These are phyloP conservation scores for Linnaemya tessellans DNA, from an alignment of 2,888 invertebrate species.

Conservation along the genomic window DNA sequence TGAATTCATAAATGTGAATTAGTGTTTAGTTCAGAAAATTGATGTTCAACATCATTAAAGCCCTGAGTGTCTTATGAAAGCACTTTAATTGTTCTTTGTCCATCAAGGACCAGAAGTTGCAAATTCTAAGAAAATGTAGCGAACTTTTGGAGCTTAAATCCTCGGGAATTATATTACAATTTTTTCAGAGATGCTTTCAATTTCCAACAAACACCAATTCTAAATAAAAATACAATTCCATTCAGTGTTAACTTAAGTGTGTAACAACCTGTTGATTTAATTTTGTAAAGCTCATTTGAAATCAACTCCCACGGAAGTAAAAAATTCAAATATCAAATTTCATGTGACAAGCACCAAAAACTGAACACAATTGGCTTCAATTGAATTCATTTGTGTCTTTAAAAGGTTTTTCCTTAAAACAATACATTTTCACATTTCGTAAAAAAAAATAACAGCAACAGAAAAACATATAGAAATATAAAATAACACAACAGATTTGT, in stretches of 20 bases:
- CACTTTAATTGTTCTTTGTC: too few relatives aligned
- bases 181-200: too few relatives aligned
- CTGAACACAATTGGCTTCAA: constrained; percentile 4
- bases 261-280: neutral
- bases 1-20: constrained; percentile 13
- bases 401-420: constrained; percentile 1
- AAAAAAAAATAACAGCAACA: neutral
- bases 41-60: too few relatives aligned
- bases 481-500: constrained; percentile 30
- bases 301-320: constrained; percentile 36
- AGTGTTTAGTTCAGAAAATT: neutral
- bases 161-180: neutral
- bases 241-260: neutral
- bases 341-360: neutral
- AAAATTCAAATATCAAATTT: constrained; percentile 40
- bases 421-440: constrained; percentile 5
- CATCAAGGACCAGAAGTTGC: neutral
- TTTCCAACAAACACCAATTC: neutral
- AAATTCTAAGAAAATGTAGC: neutral
- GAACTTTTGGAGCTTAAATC: neutral
- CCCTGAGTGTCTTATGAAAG: too few relatives aligned
- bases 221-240: neutral
- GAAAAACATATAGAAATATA: neutral
- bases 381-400: constrained; percentile 37
- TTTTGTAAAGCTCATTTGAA: neutral